Base-by-base conservation (phyloP, 2,797 vertebrate genomes). In the Fistularia commersonii region DNA sequence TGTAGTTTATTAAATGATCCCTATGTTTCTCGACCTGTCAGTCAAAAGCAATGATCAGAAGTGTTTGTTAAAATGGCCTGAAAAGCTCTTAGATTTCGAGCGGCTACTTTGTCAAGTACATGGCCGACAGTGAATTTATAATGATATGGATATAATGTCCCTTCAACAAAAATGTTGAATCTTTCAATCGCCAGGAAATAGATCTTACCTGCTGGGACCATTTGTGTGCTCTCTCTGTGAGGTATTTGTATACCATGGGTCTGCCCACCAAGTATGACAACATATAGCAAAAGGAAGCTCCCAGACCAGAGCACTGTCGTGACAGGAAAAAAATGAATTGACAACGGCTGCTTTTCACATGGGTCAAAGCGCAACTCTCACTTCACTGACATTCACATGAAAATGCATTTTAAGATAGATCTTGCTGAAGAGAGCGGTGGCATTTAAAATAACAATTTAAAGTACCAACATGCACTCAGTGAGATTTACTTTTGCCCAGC, bases 1-100 rank as follows among this genome's bases (percentile, higher is more conserved):
- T 99, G 81, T 99, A 99, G 87, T 99, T 98, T 76, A 99, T 98
- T 57, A 99, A 93, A 87, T 99, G 97, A 54, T 94, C 93, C 89
- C 94, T 88, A 57, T 98, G 97, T 64, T 94, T 91, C 68, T 99
- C 97, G 67, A 99, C 95, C 97, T 99, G 85, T n/a, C 15, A 54
- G 5, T 12, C 13, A 54, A 35, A 52, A 64, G 31, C 1, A 67
- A 23, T 23, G 3, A 36, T 11, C 9, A 51, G 14, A 48, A 47
- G 11, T n/a, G 49, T 53, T 36, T 0, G 10, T 6, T 42, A 66
- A 55, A n/a, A 32, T 23, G 3, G 5, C 23, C 0, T 47, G 7
- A 45, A 55, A 15, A 8, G 2, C 39, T 47, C 6, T 23, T 23
- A 23, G 23, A 23, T 23, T 23, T 23, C 2, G 23, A 23, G 4